Evolutionary conservation across 2,797 vertebrate genomes (phyloP).

Genomic region (Urocyon cinereoargenteus): DNA sequence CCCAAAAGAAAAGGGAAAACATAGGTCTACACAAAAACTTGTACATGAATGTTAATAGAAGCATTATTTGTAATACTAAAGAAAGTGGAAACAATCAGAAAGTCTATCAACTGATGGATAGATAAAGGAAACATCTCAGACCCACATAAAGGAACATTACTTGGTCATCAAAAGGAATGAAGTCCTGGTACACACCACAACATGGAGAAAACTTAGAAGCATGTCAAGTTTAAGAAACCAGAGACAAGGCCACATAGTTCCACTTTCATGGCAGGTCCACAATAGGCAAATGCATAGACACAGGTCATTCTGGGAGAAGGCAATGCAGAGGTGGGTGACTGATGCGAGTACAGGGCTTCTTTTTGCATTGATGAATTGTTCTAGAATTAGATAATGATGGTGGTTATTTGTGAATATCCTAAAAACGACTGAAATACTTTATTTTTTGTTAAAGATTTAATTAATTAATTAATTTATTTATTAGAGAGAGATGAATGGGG

Average conservation of each 20-base stretch:
- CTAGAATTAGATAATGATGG: neutral
- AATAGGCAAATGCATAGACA: neutral
- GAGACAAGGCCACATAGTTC: neutral
- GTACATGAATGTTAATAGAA: neutral
- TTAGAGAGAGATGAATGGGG: neutral
- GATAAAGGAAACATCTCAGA: neutral
- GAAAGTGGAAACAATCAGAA: neutral
- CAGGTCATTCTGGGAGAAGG: neutral
- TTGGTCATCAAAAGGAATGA: neutral
- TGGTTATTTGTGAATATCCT: neutral
- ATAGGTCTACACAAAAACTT: neutral
- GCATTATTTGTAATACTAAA: neutral
- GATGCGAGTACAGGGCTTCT: neutral
- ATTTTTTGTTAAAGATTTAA: too few relatives aligned
- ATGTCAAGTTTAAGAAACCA: neutral
- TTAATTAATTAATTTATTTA: neutral
- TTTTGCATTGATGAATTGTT: neutral
- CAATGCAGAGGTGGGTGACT: neutral
- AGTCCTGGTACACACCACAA: too few relatives aligned
- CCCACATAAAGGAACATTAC: too few relatives aligned
- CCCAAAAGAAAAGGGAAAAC: neutral
- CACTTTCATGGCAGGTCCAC: neutral
- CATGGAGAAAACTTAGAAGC: neutral
- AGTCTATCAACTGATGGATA: neutral
- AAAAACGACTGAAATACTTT: neutral